These are phyloP conservation scores for Lapara coniferarum DNA, from an alignment of 2,888 invertebrate species.

Conservation along the genomic window DNA sequence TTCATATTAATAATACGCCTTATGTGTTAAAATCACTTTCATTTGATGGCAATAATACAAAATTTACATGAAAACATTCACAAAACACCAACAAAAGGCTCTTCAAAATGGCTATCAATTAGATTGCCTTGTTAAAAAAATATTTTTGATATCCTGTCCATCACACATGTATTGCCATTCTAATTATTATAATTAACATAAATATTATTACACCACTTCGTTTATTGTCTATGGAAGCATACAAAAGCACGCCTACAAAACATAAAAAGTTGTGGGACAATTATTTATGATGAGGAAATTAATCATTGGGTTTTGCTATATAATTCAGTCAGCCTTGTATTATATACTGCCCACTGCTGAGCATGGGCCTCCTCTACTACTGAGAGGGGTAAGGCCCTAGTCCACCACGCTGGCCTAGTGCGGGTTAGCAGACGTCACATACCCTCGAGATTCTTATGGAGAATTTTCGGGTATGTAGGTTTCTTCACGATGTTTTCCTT, in stretches of 20 bases:
- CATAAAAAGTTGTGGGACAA: too few relatives aligned
- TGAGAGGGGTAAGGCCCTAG: too few relatives aligned
- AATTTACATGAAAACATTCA: slow-evolving; percentile 81
- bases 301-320: too few relatives aligned
- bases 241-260: neutral
- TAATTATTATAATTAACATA: slow-evolving; percentile 56
- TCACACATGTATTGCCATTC: slow-evolving; percentile 76
- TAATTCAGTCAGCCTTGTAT: too few relatives aligned
- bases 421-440: too few relatives aligned
- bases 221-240: slow-evolving; percentile 55
- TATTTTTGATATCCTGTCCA: slow-evolving; percentile 76
- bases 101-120: slow-evolving; percentile 84
- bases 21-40: slow-evolving; percentile 46
- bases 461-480: too few relatives aligned
- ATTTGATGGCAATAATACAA: slow-evolving; percentile 63
- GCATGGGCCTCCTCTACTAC: too few relatives aligned
- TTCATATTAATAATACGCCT: slow-evolving; percentile 36
- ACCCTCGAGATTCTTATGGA: too few relatives aligned
- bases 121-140: slow-evolving; percentile 79
- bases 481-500: too few relatives aligned
- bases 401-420: too few relatives aligned
- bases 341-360: too few relatives aligned
- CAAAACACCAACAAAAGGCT: slow-evolving; percentile 84
- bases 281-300: too few relatives aligned
- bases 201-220: slow-evolving; percentile 16